Evolutionary conservation across 2,797 vertebrate genomes (phyloP).

Genomic region (Dallia pectoralis): DNA sequence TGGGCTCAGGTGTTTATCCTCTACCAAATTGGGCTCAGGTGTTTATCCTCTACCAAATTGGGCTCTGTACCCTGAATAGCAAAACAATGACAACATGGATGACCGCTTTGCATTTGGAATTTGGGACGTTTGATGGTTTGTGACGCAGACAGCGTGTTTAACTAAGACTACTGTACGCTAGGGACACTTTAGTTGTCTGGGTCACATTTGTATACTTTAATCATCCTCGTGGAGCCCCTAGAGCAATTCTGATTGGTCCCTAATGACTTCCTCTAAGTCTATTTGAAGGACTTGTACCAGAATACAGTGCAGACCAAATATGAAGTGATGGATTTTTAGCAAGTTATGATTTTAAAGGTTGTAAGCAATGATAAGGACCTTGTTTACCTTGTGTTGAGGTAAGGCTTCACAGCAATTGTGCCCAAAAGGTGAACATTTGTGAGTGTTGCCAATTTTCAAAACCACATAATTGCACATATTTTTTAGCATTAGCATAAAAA

Average conservation of each 20-base stretch:
- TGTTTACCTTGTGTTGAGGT: constrained; percentile 21
- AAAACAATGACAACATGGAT: background rate
- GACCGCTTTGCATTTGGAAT: background rate
- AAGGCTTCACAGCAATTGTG: constrained; percentile 23
- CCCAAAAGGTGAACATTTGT: constrained; percentile 14
- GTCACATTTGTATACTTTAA: background rate
- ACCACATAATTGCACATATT: background rate
- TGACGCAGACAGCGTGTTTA: background rate
- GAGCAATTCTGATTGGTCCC: constrained; percentile 2
- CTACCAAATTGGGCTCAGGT: background rate
- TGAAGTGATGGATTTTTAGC: background rate
- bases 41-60: background rate
- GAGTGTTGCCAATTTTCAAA: background rate
- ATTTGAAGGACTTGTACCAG: background rate
- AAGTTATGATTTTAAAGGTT: background rate
- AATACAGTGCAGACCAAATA: background rate
- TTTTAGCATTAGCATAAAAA: no score
- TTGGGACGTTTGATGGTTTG: background rate
- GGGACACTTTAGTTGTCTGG: background rate
- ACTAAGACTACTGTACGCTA: background rate
- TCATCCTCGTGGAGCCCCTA: background rate
- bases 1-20: background rate
- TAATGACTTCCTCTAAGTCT: background rate
- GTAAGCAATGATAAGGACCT: constrained; percentile 8
- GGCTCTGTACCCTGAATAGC: background rate